Percentiles rank a stretch among this genome's conserved stretches.
Evolutionary conservation across 2,113 vertebrate species (phyloP).

Genomic region (Riparia riparia): DNA sequence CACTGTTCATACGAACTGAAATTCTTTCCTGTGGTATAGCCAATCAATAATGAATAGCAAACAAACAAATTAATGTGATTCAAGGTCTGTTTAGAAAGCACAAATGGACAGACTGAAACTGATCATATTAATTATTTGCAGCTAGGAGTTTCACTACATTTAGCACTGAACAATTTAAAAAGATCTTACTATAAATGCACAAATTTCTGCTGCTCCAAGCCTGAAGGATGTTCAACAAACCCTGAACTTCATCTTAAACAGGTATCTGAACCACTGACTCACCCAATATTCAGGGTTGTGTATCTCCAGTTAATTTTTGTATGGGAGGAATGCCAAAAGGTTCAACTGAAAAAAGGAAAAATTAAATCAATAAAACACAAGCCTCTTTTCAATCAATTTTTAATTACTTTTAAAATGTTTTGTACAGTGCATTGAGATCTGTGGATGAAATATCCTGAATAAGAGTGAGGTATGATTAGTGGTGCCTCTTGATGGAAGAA

Average conservation of each 20-base stretch:
- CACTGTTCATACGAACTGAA: background rate
- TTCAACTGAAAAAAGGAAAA: background rate
- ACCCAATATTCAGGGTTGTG: background rate
- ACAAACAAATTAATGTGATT: slow-evolving; percentile 14
- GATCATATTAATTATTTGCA: background rate
- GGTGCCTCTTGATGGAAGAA: background rate
- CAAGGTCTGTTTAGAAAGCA: slow-evolving; percentile 18
- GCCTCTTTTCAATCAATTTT: background rate
- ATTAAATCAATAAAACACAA: background rate
- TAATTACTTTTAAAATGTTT: background rate
- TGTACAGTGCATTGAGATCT: background rate
- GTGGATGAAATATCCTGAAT: background rate
- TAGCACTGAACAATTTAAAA: background rate
- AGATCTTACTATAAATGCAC: background rate
- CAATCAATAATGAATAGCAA: slow-evolving; percentile 12
- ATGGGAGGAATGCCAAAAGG: background rate
- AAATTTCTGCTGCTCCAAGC: background rate
- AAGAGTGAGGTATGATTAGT: background rate
- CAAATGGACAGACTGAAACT: background rate
- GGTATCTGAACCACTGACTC: background rate
- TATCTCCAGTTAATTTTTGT: background rate
- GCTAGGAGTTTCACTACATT: background rate
- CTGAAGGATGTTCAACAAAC: background rate
- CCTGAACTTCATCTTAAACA: background rate
- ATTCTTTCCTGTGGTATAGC: background rate